A percentile compares a stretch with the other conserved stretches of the same genome.
phyloP scores from a whole-genome alignment of 2,888 invertebrate genomes.

The Venusia cambrica region DNA sequence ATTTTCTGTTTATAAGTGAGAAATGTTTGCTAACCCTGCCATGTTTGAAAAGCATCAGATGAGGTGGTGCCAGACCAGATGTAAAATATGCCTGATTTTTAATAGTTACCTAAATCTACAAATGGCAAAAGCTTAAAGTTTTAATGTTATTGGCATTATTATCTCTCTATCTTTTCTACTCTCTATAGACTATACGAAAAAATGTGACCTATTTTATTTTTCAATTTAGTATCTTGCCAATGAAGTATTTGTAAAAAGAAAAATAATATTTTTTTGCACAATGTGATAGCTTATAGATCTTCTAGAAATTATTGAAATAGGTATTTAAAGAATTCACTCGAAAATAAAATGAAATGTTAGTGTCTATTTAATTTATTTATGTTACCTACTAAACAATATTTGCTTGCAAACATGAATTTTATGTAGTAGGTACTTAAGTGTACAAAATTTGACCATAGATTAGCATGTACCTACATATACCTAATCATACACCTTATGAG shows the following conservation, averaged over 20 bases:
- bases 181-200: conserved; percentile 68
- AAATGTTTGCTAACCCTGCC: conserved; percentile 60
- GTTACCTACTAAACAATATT: conserved; percentile 36
- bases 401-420: conserved; percentile 34
- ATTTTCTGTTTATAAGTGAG: conserved; percentile 49
- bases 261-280: conserved; percentile 60
- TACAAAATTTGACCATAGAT: conserved; percentile 69
- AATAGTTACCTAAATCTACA: too few relatives aligned
- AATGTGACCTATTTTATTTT: conserved; percentile 56
- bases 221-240: conserved; percentile 74
- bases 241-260: conserved; percentile 69
- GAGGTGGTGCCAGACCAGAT: conserved; percentile 54
- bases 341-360: conserved; percentile 52
- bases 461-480: conserved; percentile 46
- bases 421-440: conserved; percentile 45
- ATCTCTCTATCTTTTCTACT: conserved; percentile 73
- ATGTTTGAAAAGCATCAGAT: conserved; percentile 67
- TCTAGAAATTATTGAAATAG: conserved; percentile 57
- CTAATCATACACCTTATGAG: conserved; percentile 62
- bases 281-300: conserved; percentile 77
- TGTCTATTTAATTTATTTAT: conserved; percentile 54
- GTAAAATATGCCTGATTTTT: conserved; percentile 56
- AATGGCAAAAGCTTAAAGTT: conserved; percentile 66
- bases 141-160: conserved; percentile 53
- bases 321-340: conserved; percentile 49